Conservation (phyloP, 2,113 vertebrate species). For the Heterochromis multidens region DNA sequence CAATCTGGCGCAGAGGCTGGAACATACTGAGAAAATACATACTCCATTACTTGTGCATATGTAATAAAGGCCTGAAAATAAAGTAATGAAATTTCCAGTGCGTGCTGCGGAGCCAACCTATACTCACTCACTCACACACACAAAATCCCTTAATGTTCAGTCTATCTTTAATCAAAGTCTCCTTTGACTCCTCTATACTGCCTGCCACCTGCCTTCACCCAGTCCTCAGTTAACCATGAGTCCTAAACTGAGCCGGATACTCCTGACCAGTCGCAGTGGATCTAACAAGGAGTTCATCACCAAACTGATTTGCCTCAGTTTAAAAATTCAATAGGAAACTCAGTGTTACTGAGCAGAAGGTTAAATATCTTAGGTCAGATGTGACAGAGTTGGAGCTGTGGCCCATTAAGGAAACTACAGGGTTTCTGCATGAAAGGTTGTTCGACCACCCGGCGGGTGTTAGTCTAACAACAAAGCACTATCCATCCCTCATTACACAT, state of each 20-base stretch:
- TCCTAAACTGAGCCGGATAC: constrained; percentile 8
- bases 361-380: neutral
- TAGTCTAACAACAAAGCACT: neutral
- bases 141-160: constrained; percentile 11
- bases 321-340: neutral
- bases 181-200: constrained; percentile 25
- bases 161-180: constrained; percentile 53
- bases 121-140: neutral
- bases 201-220: constrained; percentile 42
- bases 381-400: neutral
- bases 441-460: neutral
- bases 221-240: constrained; percentile 30
- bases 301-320: neutral
- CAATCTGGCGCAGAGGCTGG: constrained; percentile 37
- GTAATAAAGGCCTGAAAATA: constrained; percentile 8
- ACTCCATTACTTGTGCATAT: constrained; percentile 10
- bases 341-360: neutral
- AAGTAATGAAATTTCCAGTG: constrained; percentile 48
- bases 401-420: neutral
- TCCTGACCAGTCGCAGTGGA: neutral
- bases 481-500: neutral
- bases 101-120: neutral
- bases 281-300: neutral
- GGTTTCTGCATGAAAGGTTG: neutral
- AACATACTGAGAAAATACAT: constrained; percentile 23